Percentiles rank a stretch among this genome's conserved stretches.
Conservation (phyloP, 1,140 invertebrate species). For the Wasmannia auropunctata region DNA sequence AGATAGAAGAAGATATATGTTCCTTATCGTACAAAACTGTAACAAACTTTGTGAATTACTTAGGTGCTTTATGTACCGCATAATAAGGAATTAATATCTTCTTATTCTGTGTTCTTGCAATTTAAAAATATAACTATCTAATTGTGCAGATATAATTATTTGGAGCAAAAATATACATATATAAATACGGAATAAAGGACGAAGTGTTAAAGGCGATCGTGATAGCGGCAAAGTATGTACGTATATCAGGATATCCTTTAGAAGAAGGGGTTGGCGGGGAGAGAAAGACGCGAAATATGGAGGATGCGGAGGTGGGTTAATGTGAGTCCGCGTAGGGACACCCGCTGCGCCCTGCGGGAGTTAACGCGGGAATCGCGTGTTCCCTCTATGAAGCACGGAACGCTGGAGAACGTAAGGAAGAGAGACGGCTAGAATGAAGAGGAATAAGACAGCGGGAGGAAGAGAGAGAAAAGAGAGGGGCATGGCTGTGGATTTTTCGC, state of each 20-base stretch:
- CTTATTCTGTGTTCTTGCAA: neutral
- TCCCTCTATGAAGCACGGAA: constrained; percentile 74
- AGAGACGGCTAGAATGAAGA: constrained; percentile 19
- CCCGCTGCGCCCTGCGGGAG: constrained; percentile 81
- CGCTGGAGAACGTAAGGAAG: constrained; percentile 60
- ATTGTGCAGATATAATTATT: neutral
- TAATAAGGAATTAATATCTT: constrained; percentile 1
- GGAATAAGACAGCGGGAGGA: constrained; percentile 12
- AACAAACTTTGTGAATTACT: neutral
- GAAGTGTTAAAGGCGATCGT: constrained; percentile 39
- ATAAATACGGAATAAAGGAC: constrained; percentile 23
- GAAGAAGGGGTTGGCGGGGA: constrained; percentile 2
- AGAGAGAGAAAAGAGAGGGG: constrained; percentile 33
- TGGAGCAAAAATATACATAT: neutral
- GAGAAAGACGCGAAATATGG: constrained; percentile 30
- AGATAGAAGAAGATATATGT: constrained; percentile 15
- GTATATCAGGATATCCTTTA: constrained; percentile 70
- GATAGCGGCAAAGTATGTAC: constrained; percentile 53
- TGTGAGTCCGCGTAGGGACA: constrained; percentile 80
- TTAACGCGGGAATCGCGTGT: constrained; percentile 84
- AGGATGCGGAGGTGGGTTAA: constrained; percentile 77
- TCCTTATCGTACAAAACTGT: neutral
- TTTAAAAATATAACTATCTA: neutral
- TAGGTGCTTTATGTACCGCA: neutral
- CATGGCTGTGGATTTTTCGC: constrained; percentile 41